These are phyloP conservation scores for Cantharis flavilabris DNA, from an alignment of 2,888 invertebrate genomes.

Conservation along the genomic window DNA sequence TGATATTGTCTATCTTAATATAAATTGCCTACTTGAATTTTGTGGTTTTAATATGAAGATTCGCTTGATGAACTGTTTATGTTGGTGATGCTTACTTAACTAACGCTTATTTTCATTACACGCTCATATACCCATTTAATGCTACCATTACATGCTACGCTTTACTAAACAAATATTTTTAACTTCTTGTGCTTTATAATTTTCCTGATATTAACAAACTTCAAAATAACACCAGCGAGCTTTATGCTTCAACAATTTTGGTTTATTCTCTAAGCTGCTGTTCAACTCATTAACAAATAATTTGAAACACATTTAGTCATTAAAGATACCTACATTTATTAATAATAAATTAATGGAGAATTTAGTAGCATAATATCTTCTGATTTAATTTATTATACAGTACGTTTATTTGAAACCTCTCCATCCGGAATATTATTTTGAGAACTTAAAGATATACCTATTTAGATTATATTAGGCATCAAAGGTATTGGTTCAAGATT, in stretches of 20 bases:
- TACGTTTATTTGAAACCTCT: not conserved
- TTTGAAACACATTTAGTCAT: not conserved
- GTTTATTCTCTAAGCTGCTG: not conserved
- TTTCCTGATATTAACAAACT: constrained; percentile 1
- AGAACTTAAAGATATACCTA: not conserved
- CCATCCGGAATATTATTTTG: not conserved
- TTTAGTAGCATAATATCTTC: not conserved
- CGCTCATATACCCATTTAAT: constrained; percentile 17
- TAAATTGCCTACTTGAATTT: not conserved
- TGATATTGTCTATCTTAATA: not conserved
- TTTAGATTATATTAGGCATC: too few species aligned
- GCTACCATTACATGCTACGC: constrained; percentile 17
- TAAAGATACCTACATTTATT: not conserved
- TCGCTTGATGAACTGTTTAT: constrained; percentile 1
- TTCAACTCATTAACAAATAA: not conserved
- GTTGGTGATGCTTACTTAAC: constrained; percentile 14
- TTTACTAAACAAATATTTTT: constrained; percentile 18
- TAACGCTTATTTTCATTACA: constrained; percentile 21
- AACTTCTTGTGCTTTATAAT: constrained; percentile 10
- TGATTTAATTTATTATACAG: not conserved
- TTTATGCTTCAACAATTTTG: constrained; percentile 1
- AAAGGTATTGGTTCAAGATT: not conserved
- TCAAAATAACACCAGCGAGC: not conserved
- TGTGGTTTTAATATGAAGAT: not conserved
- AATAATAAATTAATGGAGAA: not conserved